Percentiles rank a stretch among this genome's conserved stretches.
Evolutionary conservation across 1,140 invertebrate genomes (phyloP).

Genomic region (Drosophila orosa): DNA sequence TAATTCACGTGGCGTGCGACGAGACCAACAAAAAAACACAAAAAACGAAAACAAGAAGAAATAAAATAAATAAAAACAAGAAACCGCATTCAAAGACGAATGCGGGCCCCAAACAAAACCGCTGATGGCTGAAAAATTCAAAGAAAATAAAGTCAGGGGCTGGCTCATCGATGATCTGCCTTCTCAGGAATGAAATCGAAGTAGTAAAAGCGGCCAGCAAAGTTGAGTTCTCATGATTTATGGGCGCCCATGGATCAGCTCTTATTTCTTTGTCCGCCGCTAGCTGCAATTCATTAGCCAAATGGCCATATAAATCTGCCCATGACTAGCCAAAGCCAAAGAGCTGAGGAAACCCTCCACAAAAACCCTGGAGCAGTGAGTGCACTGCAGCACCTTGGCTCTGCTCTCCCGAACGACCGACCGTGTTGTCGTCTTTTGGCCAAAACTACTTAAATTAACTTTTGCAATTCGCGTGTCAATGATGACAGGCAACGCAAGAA

Average conservation of each 20-base stretch:
- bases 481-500: conserved; percentile 64
- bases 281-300: conserved; percentile 62
- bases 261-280: conserved; percentile 45
- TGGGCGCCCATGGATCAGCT: conserved; percentile 47
- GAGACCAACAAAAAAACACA: conserved; percentile 19
- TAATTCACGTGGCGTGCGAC: conserved; percentile 56
- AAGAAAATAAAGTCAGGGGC: conserved; percentile 22
- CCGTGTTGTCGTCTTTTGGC: conserved; percentile 47
- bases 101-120: conserved; percentile 36
- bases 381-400: conserved; percentile 18
- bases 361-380: conserved; percentile 21
- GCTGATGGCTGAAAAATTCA: conserved; percentile 36
- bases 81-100: conserved; percentile 30
- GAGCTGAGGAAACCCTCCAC: conserved; percentile 1
- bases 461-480: conserved; percentile 72
- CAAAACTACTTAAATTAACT: conserved; percentile 71
- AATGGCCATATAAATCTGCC: conserved; percentile 63
- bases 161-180: conserved; percentile 41
- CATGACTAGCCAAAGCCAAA: conserved; percentile 48
- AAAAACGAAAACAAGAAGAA: background rate
- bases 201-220: conserved; percentile 17
- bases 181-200: conserved; percentile 51
- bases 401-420: background rate
- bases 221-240: conserved; percentile 53
- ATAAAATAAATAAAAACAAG: conserved; percentile 5